Base-by-base conservation (phyloP, 2,888 invertebrate species). In the Tenthredo notha region DNA sequence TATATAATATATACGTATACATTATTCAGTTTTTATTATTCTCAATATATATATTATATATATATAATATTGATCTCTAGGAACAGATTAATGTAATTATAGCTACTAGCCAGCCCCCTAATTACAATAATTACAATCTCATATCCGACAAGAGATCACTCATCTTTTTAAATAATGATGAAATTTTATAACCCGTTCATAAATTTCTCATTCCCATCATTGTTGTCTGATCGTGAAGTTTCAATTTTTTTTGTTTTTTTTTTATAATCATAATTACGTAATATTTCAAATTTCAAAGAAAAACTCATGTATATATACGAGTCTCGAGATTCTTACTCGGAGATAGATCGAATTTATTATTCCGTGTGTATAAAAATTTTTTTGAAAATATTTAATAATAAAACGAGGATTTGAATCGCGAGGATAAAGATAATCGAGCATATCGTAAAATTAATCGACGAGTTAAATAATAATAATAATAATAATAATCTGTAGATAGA, bases 81-180 rank as follows among this genome's bases (percentile, higher is more conserved):
- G 70, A 33, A 29, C 37, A 70, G 70, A 70, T 70, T 33, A 70
- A 15, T 33, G 37, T 70, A 37, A 70, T 70, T 70, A 37, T n/a
- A 70, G 33, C 70, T n/a, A 37, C 70, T 70, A 37, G 70, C 33
- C 61, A 70, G 70, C n/a, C 33, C 33, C 33, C 54, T 54, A 54
- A 54, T 70, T 70, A 70, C 29, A 70, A 70, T 70, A 70, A 70
- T 70, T 70, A 70, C 18, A 37, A 70, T 70, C 70, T 33, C 9
- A 9, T 70, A 70, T 70, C 33, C 18, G 33, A 70, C 9, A 37
- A n/a, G 29, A 37, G 33, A 37, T 37, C 37, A 70, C 37, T 70
- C 70, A 37, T 21, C 25, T 61, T 25, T 61, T 61, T 61, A 25
- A 25, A 25, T 61, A 21, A 61, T 12, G 54, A 54, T n/a, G 54